These are phyloP conservation scores for Siphlonurus alternatus DNA, from an alignment of 2,888 invertebrate genomes.

Conservation along the genomic window DNA sequence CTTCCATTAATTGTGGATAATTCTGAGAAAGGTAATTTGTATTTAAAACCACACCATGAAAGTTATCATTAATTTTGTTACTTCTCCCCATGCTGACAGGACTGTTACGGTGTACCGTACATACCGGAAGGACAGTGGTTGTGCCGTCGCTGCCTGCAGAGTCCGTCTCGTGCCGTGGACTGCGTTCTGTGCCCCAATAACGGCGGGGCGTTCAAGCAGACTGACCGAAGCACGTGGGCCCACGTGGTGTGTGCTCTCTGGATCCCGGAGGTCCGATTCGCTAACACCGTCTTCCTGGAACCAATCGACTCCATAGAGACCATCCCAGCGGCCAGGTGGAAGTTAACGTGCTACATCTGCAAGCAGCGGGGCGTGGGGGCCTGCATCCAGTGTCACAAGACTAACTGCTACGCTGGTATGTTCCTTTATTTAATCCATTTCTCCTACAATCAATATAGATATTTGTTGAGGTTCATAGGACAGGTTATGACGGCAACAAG, in stretches of 20 bases:
- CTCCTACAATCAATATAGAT: background rate
- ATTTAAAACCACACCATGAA: too few relatives aligned
- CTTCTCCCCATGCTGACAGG: conserved; percentile 28
- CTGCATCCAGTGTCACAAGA: conserved; percentile 95
- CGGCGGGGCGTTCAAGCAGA: conserved; percentile 97
- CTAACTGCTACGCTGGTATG: conserved; percentile 68
- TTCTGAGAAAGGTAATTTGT: too few relatives aligned
- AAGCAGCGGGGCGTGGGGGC: conserved; percentile 85
- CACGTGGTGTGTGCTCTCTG: conserved; percentile 98
- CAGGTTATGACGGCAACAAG: too few relatives aligned
- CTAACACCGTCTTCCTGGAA: conserved; percentile 92
- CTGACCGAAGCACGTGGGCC: conserved; percentile 89
- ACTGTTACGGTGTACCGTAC: conserved; percentile 95
- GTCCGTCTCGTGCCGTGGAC: conserved; percentile 87
- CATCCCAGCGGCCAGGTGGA: conserved; percentile 91
- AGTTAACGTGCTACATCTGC: conserved; percentile 92
- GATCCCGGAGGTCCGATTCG: conserved; percentile 96
- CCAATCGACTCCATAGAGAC: conserved; percentile 95
- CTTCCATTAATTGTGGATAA: too few relatives aligned
- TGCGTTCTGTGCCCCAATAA: conserved; percentile 97
- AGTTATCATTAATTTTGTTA: background rate
- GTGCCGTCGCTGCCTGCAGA: conserved; percentile 87
- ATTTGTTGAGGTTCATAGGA: background rate
- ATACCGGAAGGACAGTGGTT: conserved; percentile 97
- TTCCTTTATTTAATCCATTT: background rate